phyloP scores from a whole-genome alignment of 2,797 vertebrate genomes.

The Halcyon badia region DNA sequence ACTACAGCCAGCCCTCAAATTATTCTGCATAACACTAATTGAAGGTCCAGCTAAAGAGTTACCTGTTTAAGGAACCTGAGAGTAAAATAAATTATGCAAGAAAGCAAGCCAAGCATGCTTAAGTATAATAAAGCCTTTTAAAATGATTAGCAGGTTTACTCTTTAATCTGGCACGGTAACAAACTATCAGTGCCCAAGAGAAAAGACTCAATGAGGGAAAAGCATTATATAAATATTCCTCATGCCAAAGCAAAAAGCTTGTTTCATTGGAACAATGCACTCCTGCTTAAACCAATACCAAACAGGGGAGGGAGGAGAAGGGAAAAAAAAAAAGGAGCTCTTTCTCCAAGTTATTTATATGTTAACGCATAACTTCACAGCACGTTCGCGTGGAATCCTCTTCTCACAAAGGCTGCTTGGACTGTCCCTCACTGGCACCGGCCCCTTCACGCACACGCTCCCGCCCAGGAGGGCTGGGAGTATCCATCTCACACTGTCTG shows the following conservation, averaged over 20 bases:
- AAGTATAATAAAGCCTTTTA: constrained; percentile 44
- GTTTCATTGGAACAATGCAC: constrained; percentile 10
- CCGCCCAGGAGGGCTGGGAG: constrained; percentile 4
- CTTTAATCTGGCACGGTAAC: constrained; percentile 39
- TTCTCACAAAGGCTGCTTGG: neutral
- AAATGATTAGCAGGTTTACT: constrained; percentile 44
- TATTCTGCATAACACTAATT: constrained; percentile 51
- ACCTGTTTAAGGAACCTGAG: constrained; percentile 31
- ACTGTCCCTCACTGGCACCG: neutral
- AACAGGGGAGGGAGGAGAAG: neutral
- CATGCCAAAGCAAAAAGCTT: constrained; percentile 46
- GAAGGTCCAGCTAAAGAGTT: constrained; percentile 41
- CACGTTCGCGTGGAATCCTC: neutral
- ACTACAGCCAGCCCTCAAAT: neutral
- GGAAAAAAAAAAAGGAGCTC: neutral
- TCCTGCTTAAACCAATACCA: constrained; percentile 26
- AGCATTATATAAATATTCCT: constrained; percentile 37
- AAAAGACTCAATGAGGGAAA: constrained; percentile 28
- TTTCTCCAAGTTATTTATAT: neutral
- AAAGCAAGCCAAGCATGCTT: constrained; percentile 41
- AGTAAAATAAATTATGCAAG: constrained; percentile 61
- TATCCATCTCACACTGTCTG: neutral
- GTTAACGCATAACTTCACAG: constrained; percentile 53
- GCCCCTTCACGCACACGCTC: neutral
- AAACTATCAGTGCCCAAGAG: constrained; percentile 37